Evolutionary conservation across 2,888 invertebrate genomes (phyloP).

Genomic region (Ornithoptera priamus): DNA sequence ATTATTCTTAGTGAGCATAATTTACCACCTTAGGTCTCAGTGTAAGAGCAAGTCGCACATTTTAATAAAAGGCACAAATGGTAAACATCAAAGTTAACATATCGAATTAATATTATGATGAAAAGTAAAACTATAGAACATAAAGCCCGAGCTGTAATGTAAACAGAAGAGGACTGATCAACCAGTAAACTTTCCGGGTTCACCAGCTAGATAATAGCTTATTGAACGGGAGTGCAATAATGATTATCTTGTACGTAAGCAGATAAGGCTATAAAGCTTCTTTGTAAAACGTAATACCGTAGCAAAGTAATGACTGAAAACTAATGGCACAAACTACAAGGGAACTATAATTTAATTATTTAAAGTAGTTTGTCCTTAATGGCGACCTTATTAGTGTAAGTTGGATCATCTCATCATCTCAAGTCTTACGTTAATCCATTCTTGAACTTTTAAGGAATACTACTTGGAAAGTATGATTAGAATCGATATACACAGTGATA

Average conservation of each 20-base stretch:
- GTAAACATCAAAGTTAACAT: background rate
- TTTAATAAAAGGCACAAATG: background rate
- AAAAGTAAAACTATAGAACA: background rate
- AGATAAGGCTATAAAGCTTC: constrained; percentile 14
- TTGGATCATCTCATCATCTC: constrained; percentile 2
- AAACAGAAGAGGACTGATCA: background rate
- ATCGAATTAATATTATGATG: background rate
- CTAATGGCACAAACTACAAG: constrained; percentile 7
- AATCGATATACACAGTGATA: background rate
- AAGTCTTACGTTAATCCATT: background rate
- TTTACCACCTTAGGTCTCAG: no score
- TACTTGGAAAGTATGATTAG: background rate
- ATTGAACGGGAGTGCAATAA: constrained; percentile 7
- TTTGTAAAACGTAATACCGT: constrained; percentile 14
- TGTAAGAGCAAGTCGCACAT: background rate
- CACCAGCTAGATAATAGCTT: constrained; percentile 3
- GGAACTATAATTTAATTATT: constrained; percentile 41
- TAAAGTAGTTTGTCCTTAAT: constrained; percentile 23
- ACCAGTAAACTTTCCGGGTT: constrained; percentile 1
- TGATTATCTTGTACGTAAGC: constrained; percentile 4
- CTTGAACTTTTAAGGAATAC: background rate
- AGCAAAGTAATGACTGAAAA: constrained; percentile 2
- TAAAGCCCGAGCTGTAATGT: background rate
- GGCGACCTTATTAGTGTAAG: constrained; percentile 1
- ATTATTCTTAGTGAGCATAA: no score